Base-by-base conservation (phyloP, 2,888 invertebrate genomes). In the Conops quadrifasciatus region DNA sequence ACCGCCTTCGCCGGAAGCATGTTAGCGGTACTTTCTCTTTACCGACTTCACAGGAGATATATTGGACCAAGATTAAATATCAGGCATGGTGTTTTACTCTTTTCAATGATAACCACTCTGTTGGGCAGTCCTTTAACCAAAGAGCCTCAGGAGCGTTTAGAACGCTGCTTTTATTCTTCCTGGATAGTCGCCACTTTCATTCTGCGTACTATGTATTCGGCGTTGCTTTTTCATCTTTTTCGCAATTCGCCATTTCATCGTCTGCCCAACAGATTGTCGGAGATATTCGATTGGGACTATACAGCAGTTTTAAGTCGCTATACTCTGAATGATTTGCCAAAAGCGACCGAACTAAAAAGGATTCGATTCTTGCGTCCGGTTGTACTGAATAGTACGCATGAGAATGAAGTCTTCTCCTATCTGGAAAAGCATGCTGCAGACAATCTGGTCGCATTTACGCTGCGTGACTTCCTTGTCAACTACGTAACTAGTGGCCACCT, bases 181-280 rank as follows among this genome's bases (percentile, higher is more conserved):
- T 80, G 80, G 80, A 72, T 80, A 7, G n/a, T 73, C 15, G 75
- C 73, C n/a, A 74, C 73, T 2, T 72, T 80, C 0, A n/a, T 79
- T 36, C 67, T 80, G 9, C 73, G 80, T 1, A 71, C 77, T 28
- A 75, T 78, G 73, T 80, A 79, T 66, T 68, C 73, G 16, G 77
- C 80, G 0, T n/a, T 77, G 19, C 70, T 80, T 24, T 80, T 76
- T 28, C 73, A 78, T 30, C 73, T 80, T 53, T 69, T 78, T 15
- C 78, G 80, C 9, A 76, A 75, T 45, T 75, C 78, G 11, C 62
- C 78, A 0, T 78, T 78, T 30, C 76, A 76, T 11, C 66, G 71
- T 3, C 21, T 79, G 66, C 80, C 80, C 0, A 71, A 49, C 1
- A 76, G 43, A 0, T 56, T 80, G 16, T 13, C 64, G 13, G 77